Evolutionary conservation across 2,113 vertebrate genomes (phyloP).

Genomic region (Platycercus adscitus): DNA sequence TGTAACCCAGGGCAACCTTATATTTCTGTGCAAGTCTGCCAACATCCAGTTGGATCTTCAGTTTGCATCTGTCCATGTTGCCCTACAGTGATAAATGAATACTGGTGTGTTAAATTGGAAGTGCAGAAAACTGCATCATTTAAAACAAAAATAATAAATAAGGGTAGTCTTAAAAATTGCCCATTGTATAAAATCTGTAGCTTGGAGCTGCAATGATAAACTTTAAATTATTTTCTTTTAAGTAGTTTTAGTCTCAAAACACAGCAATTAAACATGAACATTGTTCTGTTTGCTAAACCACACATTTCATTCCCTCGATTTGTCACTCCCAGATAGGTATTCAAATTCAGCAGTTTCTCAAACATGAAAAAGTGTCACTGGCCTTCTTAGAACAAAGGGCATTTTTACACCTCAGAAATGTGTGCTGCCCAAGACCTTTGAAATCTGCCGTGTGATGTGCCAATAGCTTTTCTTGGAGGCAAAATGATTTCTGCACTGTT

Average conservation of each 20-base stretch:
- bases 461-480: not conserved
- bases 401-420: not conserved
- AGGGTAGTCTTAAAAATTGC: not conserved
- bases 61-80: constrained; percentile 66
- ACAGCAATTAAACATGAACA: not conserved
- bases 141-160: constrained; percentile 63
- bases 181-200: constrained; percentile 14
- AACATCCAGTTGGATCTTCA: constrained; percentile 52
- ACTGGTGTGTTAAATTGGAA: constrained; percentile 67
- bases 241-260: not conserved
- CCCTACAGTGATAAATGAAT: constrained; percentile 69
- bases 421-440: not conserved
- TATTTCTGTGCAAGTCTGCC: constrained; percentile 53
- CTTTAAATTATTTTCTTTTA: not conserved
- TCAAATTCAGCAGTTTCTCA: not conserved
- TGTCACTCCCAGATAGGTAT: not conserved
- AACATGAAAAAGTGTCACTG: not conserved
- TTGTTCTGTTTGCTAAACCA: not conserved
- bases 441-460: not conserved
- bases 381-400: not conserved
- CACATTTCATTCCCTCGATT: not conserved
- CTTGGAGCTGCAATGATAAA: not conserved
- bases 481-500: not conserved
- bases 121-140: constrained; percentile 59
- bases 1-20: constrained; percentile 59